Evolutionary conservation across 2,888 invertebrate genomes (phyloP).

Genomic region (Xylota segnis): DNA sequence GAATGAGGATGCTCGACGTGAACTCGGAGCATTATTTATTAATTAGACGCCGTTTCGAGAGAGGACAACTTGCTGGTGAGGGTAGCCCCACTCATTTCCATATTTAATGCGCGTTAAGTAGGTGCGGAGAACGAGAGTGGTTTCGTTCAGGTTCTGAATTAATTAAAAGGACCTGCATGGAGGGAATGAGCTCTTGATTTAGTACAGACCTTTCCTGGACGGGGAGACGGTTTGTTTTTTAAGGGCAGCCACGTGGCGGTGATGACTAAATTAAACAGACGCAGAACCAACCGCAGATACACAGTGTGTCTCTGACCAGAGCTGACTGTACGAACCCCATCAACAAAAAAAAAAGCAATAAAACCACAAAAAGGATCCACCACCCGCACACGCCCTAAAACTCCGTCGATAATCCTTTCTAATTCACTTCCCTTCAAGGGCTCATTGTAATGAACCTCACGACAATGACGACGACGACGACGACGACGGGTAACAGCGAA

Average conservation of each 20-base stretch:
- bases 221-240: background rate
- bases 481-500: slow-evolving; percentile 32
- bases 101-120: slow-evolving; percentile 34
- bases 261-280: background rate
- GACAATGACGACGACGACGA: slow-evolving; percentile 20
- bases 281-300: no score
- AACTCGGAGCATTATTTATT: slow-evolving; percentile 64
- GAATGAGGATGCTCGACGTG: slow-evolving; percentile 16
- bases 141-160: slow-evolving; percentile 43
- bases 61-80: slow-evolving; percentile 16
- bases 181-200: slow-evolving; percentile 43
- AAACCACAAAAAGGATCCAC: background rate
- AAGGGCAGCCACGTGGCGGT: background rate
- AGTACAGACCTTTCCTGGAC: background rate
- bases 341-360: no score
- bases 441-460: slow-evolving; percentile 52
- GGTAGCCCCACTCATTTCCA: slow-evolving; percentile 17
- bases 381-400: no score
- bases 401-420: slow-evolving; percentile 15
- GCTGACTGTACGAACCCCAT: no score
- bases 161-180: slow-evolving; percentile 48
- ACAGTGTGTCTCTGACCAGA: no score
- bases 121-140: slow-evolving; percentile 14
- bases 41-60: slow-evolving; percentile 53
- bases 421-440: slow-evolving; percentile 23